A percentile compares a stretch with the other conserved stretches of the same genome.
Conservation (phyloP, 1,140 invertebrate genomes). For the Camponotus pennsylvanicus region DNA sequence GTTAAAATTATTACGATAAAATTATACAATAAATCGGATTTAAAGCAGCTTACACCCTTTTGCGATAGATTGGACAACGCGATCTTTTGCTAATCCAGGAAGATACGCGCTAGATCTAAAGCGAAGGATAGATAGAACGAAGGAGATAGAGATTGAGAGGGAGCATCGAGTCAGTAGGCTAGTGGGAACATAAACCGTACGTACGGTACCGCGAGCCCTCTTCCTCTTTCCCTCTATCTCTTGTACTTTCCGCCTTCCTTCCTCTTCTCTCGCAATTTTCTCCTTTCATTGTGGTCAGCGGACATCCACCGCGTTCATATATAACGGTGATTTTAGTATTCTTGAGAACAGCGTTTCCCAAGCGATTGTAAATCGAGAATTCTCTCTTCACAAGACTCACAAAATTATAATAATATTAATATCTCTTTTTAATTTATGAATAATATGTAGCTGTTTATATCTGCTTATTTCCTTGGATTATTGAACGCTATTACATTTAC, state of each 20-base stretch:
- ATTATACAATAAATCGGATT: background rate
- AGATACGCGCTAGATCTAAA: slow-evolving; percentile 46
- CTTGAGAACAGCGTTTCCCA: background rate
- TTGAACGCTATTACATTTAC: background rate
- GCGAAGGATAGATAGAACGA: slow-evolving; percentile 64
- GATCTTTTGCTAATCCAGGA: slow-evolving; percentile 50
- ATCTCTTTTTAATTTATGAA: background rate
- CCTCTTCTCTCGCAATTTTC: slow-evolving; percentile 52
- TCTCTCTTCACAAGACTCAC: background rate
- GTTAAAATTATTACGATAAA: background rate
- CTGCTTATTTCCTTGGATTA: too few species aligned
- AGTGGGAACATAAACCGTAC: slow-evolving; percentile 83
- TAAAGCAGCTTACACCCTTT: background rate
- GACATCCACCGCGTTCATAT: background rate
- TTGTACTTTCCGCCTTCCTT: slow-evolving; percentile 67
- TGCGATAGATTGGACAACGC: background rate
- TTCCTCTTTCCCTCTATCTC: slow-evolving; percentile 66
- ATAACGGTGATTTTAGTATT: slow-evolving; percentile 44
- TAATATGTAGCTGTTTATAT: background rate
- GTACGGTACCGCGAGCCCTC: slow-evolving; percentile 66
- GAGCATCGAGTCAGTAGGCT: slow-evolving; percentile 81
- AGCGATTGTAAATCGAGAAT: slow-evolving; percentile 2
- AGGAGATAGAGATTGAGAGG: slow-evolving; percentile 57
- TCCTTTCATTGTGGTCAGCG: slow-evolving; percentile 32
- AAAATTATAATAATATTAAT: slow-evolving; percentile 17